A percentile compares a stretch with the other conserved stretches of the same genome.
Conservation (phyloP, 1,140 invertebrate genomes). For the Diachasmimorpha longicaudata region DNA sequence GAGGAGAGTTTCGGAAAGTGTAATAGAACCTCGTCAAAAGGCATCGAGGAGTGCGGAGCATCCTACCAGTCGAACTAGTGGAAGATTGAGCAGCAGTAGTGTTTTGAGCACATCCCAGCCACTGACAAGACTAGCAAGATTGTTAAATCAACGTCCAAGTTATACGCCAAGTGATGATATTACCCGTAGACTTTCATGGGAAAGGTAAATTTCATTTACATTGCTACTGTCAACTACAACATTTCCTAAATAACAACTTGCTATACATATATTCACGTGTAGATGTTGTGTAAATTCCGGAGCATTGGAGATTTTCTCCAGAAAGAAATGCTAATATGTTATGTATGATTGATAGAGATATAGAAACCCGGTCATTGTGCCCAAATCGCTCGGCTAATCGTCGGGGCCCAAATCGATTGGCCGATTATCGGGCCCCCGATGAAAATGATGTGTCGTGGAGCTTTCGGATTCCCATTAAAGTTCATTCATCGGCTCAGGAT, state of each 20-base stretch:
- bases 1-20: background rate
- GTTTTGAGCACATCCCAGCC: slow-evolving; percentile 56
- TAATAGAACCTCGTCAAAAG: slow-evolving; percentile 5
- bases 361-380: no score
- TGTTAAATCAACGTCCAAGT: slow-evolving; percentile 70
- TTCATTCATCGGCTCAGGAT: no score
- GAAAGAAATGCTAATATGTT: background rate
- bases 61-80: slow-evolving; percentile 42
- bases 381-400: no score
- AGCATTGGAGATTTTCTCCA: background rate
- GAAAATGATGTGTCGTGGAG: no score
- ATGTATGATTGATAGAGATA: no score
- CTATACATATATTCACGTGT: background rate
- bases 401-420: no score
- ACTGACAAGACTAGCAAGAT: slow-evolving; percentile 71
- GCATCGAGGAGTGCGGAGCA: slow-evolving; percentile 30
- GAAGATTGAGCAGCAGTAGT: slow-evolving; percentile 49
- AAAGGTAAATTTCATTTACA: slow-evolving; percentile 65
- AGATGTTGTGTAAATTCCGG: background rate
- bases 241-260: background rate
- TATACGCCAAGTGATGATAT: slow-evolving; percentile 60
- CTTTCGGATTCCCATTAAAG: no score
- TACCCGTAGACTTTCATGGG: slow-evolving; percentile 77
- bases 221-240: background rate
- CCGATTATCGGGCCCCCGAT: no score